Conservation (phyloP, 1,140 invertebrate species). For the Drosophila albomicans region DNA sequence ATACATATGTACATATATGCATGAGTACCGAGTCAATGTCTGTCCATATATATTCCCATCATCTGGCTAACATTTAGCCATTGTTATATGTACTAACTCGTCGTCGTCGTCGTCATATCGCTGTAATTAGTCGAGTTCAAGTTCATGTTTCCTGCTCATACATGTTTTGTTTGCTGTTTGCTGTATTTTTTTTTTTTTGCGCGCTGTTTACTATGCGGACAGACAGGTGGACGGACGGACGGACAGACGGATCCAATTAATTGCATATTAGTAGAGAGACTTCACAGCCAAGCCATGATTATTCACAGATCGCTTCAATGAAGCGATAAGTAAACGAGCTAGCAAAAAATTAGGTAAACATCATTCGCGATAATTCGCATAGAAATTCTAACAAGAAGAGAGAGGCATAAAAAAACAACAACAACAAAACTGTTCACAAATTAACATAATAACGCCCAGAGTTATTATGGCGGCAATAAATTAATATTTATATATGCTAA, state of each 20-base stretch:
- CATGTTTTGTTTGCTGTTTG: not conserved
- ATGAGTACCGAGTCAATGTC: slow-evolving; percentile 6
- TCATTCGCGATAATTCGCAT: slow-evolving; percentile 48
- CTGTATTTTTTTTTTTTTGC: not conserved
- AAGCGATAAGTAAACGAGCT: slow-evolving; percentile 51
- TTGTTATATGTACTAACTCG: slow-evolving; percentile 35
- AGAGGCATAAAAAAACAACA: slow-evolving; percentile 57
- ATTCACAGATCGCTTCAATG: slow-evolving; percentile 64
- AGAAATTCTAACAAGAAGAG: slow-evolving; percentile 55
- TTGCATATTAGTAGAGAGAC: slow-evolving; percentile 64
- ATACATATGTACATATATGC: not conserved
- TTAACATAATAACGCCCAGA: slow-evolving; percentile 52
- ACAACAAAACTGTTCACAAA: slow-evolving; percentile 37
- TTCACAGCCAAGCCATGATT: slow-evolving; percentile 41
- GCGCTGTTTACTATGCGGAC: not conserved
- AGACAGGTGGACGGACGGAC: not conserved
- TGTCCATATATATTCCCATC: slow-evolving; percentile 54
- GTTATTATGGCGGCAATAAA: slow-evolving; percentile 38
- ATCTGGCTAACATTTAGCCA: slow-evolving; percentile 58
- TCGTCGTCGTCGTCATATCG: not conserved
- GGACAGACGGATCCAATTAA: slow-evolving; percentile 58
- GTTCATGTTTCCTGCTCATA: slow-evolving; percentile 60
- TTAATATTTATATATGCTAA: slow-evolving; percentile 68
- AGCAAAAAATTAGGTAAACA: slow-evolving; percentile 55
- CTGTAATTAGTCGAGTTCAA: slow-evolving; percentile 61